Conservation (phyloP, 2,888 invertebrate species). For the Tribolium freemani region DNA sequence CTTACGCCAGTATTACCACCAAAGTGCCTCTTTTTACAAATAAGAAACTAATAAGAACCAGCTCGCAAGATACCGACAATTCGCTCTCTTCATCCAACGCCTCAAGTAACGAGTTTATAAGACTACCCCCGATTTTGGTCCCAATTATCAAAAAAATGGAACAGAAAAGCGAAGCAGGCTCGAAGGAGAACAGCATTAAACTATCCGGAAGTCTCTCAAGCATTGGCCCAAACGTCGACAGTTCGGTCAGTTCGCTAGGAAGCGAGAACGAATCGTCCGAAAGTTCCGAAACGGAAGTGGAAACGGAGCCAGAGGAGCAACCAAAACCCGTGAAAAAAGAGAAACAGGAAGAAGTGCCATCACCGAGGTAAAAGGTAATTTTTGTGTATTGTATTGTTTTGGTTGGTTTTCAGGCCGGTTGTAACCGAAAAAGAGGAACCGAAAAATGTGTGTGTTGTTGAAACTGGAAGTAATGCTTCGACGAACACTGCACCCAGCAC, state of each 20-base stretch:
- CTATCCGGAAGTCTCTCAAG: constrained; percentile 78
- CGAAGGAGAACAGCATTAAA: constrained; percentile 51
- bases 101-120: constrained; percentile 72
- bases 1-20: constrained; percentile 46
- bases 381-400: background rate
- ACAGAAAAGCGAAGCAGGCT: constrained; percentile 54
- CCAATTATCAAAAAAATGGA: constrained; percentile 78
- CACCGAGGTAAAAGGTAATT: constrained; percentile 2
- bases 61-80: constrained; percentile 74
- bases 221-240: constrained; percentile 79
- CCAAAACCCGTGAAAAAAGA: constrained; percentile 1
- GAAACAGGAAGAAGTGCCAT: constrained; percentile 54
- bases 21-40: constrained; percentile 66
- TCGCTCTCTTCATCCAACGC: constrained; percentile 72
- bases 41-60: constrained; percentile 68
- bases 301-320: constrained; percentile 59
- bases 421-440: constrained; percentile 4
- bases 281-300: constrained; percentile 40
- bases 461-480: constrained; percentile 32
- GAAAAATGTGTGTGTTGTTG: constrained; percentile 1
- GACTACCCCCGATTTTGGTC: constrained; percentile 79
- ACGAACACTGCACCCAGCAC: constrained; percentile 50
- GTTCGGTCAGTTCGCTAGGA: constrained; percentile 66
- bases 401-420: background rate
- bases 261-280: constrained; percentile 67